Evolutionary conservation across 2,888 invertebrate species (phyloP).

Genomic region (Andrena minutula): DNA sequence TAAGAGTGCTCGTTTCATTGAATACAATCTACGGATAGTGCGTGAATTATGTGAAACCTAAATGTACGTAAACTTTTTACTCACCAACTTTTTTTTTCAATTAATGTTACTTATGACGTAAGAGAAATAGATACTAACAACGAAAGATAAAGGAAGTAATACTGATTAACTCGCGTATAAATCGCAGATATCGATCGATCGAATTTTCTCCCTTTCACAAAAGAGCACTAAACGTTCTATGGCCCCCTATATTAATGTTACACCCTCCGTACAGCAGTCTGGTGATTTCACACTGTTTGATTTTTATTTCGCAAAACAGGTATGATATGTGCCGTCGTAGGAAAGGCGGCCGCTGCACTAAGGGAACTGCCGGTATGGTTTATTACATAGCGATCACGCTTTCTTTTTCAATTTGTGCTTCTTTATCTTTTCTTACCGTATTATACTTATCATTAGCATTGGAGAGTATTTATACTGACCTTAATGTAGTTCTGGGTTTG

Average conservation of each 20-base stretch:
- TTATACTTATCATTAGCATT: conserved; percentile 36
- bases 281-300: conserved; percentile 82
- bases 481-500: conserved; percentile 60
- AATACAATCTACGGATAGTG: background rate
- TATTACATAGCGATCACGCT: conserved; percentile 82
- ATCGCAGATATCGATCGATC: conserved; percentile 16
- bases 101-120: background rate
- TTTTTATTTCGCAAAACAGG: conserved; percentile 88
- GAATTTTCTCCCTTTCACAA: background rate
- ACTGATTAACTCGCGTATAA: background rate
- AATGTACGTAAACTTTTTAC: conserved; percentile 1
- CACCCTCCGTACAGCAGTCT: conserved; percentile 44
- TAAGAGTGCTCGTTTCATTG: conserved; percentile 87
- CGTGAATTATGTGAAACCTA: conserved; percentile 2
- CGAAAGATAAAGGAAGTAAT: background rate
- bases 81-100: background rate
- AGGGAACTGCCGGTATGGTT: conserved; percentile 98
- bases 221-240: conserved; percentile 12
- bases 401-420: conserved; percentile 62
- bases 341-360: conserved; percentile 98
- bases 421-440: conserved; percentile 55
- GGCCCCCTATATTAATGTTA: conserved; percentile 43
- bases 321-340: conserved; percentile 99
- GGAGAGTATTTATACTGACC: conserved; percentile 57
- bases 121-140: background rate